phyloP scores from a whole-genome alignment of 2,113 vertebrate genomes.

The Ceratotherium simum region DNA sequence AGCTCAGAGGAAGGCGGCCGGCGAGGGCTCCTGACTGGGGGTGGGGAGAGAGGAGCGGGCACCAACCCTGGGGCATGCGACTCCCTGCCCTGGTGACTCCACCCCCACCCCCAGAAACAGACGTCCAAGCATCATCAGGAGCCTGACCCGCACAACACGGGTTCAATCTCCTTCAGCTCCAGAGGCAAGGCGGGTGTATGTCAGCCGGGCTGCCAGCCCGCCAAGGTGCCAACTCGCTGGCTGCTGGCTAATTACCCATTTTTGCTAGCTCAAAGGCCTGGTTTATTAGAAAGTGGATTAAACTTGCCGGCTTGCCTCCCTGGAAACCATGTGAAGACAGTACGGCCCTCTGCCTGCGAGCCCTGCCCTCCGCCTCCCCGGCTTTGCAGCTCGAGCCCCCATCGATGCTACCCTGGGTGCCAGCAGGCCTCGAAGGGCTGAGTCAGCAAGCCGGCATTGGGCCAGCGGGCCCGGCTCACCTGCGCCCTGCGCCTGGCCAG shows the following conservation, averaged over 20 bases:
- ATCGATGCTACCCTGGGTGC: fast-evolving
- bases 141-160: fast-evolving
- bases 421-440: fast-evolving
- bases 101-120: fast-evolving
- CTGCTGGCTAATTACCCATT: not conserved
- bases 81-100: fast-evolving
- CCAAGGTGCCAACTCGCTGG: not conserved
- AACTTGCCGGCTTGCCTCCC: not conserved
- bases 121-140: not conserved
- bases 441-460: not conserved
- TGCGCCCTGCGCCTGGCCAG: fast-evolving
- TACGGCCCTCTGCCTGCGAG: fast-evolving
- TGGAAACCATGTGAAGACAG: not conserved
- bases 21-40: not conserved
- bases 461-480: not conserved
- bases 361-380: not conserved
- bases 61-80: fast-evolving
- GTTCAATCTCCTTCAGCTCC: fast-evolving
- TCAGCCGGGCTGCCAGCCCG: not conserved
- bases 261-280: constrained; percentile 21
- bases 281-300: not conserved
- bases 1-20: not conserved
- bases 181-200: not conserved
- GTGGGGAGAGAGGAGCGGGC: not conserved
- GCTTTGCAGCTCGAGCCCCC: not conserved